Conservation (phyloP, 1,140 invertebrate species). For the Leptopilina clavipes region DNA sequence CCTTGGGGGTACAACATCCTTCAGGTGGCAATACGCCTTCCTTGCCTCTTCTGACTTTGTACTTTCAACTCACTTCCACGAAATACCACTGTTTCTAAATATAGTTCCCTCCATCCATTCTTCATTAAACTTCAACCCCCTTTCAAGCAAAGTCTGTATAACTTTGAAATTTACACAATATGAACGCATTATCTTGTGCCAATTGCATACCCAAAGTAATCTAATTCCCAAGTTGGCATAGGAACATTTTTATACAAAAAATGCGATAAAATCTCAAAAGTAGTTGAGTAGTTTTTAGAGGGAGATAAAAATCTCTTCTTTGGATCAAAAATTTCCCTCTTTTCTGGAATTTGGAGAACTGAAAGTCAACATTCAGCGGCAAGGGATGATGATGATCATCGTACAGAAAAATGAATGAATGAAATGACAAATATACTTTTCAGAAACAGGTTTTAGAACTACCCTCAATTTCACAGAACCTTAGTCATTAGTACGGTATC, state of each 20-base stretch:
- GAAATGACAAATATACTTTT: constrained; percentile 45
- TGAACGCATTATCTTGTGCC: too few relatives aligned
- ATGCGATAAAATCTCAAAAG: too few relatives aligned
- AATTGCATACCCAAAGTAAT: too few relatives aligned
- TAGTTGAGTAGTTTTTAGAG: too few relatives aligned
- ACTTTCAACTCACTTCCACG: constrained; percentile 8
- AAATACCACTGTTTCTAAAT: neutral
- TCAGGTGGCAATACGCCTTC: constrained; percentile 5
- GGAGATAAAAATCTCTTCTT: too few relatives aligned
- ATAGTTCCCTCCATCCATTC: neutral
- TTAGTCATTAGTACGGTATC: neutral
- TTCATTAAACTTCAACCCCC: constrained; percentile 7
- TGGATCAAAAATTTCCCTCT: too few relatives aligned
- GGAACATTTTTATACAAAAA: too few relatives aligned
- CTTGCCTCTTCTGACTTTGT: constrained; percentile 15
- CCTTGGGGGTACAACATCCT: constrained; percentile 32
- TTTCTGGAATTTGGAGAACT: too few relatives aligned
- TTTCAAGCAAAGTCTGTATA: neutral
- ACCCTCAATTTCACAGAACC: constrained; percentile 7
- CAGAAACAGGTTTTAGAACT: neutral
- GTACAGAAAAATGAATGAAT: constrained; percentile 55
- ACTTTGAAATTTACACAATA: too few relatives aligned
- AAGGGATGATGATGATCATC: constrained; percentile 47
- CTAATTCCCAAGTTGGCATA: too few relatives aligned
- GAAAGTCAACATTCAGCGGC: too few relatives aligned